phyloP scores from a whole-genome alignment of 2,888 invertebrate species.

The Cerastis leucographa region DNA sequence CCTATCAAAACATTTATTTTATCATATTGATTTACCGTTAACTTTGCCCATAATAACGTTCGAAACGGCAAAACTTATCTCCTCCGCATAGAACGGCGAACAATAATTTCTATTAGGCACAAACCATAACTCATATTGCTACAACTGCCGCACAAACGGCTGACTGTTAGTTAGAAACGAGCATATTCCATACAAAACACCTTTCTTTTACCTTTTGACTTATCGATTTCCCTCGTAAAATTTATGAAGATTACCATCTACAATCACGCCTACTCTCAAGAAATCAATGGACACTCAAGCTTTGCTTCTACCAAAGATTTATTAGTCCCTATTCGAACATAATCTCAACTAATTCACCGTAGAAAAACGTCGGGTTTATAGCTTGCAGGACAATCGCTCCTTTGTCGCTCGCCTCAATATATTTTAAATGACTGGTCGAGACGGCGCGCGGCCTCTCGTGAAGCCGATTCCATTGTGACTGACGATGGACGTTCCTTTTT shows the following conservation, averaged over 20 bases:
- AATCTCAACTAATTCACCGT: slow-evolving; percentile 89
- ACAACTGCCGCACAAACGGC: slow-evolving; percentile 70
- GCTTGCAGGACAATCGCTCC: slow-evolving; percentile 84
- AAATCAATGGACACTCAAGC: slow-evolving; percentile 85
- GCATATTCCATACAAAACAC: slow-evolving; percentile 70
- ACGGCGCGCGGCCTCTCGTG: slow-evolving; percentile 76
- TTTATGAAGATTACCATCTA: slow-evolving; percentile 87
- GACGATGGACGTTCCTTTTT: slow-evolving; percentile 83
- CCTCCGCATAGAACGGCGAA: slow-evolving; percentile 56
- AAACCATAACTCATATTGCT: slow-evolving; percentile 75
- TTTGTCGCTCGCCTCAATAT: slow-evolving; percentile 88
- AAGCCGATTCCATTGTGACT: slow-evolving; percentile 85
- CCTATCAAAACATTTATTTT: slow-evolving; percentile 38
- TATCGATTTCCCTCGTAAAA: slow-evolving; percentile 81
- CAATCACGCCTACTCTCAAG: slow-evolving; percentile 85
- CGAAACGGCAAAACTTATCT: slow-evolving; percentile 34
- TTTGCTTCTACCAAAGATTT: slow-evolving; percentile 83
- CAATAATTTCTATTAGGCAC: slow-evolving; percentile 71
- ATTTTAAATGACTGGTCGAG: slow-evolving; percentile 88
- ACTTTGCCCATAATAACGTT: slow-evolving; percentile 28
- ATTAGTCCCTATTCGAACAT: slow-evolving; percentile 87
- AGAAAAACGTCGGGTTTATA: slow-evolving; percentile 87
- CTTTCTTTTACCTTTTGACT: slow-evolving; percentile 74
- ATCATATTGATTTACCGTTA: slow-evolving; percentile 45
- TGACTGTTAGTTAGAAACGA: slow-evolving; percentile 78